These are phyloP conservation scores for Hapalemur alaotrensis DNA, from an alignment of 2,797 vertebrate species.

Conservation along the genomic window DNA sequence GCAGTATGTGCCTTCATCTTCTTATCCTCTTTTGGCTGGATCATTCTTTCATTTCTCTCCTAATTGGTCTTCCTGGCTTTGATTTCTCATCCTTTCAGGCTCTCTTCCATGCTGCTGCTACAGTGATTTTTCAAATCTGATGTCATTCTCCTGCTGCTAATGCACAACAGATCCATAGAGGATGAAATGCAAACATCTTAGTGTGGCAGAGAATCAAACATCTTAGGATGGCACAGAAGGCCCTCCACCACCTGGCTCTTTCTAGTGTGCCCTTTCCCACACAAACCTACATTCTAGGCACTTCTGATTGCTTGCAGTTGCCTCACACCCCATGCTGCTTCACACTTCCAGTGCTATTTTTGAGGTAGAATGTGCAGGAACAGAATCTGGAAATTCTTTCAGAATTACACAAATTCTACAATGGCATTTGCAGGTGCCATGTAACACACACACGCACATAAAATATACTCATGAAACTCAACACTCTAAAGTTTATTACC, in stretches of 20 bases:
- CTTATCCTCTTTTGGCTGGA: not conserved
- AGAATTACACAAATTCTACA: constrained; percentile 44
- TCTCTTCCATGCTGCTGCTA: not conserved
- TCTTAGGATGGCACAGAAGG: not conserved
- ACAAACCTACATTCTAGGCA: constrained; percentile 36
- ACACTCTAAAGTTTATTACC: not conserved
- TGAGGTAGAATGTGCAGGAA: constrained; percentile 17
- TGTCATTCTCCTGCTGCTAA: not conserved
- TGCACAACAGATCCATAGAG: not conserved
- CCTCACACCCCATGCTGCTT: constrained; percentile 22
- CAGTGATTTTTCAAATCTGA: not conserved
- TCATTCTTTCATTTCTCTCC: not conserved
- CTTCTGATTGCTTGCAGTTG: constrained; percentile 33
- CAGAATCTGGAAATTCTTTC: constrained; percentile 38
- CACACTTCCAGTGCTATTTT: constrained; percentile 52
- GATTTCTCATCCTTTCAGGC: not conserved
- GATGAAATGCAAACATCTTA: not conserved
- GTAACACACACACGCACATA: not conserved
- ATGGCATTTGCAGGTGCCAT: not conserved
- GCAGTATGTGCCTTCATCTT: not conserved
- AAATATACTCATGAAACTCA: not conserved
- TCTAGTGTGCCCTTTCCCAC: constrained; percentile 10
- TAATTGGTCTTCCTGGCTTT: not conserved
- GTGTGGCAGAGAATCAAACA: not conserved
- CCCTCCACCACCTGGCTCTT: not conserved